phyloP scores from a whole-genome alignment of 2,888 invertebrate species.

The Eustalomyia histrio region DNA sequence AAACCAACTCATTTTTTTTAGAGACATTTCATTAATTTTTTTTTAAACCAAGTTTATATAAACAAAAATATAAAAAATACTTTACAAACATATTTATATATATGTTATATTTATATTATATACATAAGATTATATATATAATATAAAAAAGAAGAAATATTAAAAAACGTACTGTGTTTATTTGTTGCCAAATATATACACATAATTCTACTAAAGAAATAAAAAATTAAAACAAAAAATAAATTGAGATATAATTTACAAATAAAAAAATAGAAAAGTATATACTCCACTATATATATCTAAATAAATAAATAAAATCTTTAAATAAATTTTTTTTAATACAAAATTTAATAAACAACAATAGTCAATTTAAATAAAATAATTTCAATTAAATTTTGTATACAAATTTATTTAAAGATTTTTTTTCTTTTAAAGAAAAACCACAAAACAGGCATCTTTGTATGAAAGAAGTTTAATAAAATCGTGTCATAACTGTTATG shows the following conservation, averaged over 20 bases:
- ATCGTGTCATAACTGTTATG: conserved; percentile 1
- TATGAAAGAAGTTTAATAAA: background rate
- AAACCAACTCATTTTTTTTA: conserved; percentile 31
- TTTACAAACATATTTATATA: conserved; percentile 59
- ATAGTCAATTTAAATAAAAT: background rate
- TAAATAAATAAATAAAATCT: conserved; percentile 29
- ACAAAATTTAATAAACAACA: background rate
- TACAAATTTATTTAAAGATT: conserved; percentile 3
- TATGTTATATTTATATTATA: conserved; percentile 50
- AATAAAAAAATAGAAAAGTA: conserved; percentile 34
- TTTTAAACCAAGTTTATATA: conserved; percentile 33
- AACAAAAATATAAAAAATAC: conserved; percentile 41
- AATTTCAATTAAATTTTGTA: background rate
- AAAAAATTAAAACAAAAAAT: conserved; percentile 33
- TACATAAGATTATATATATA: conserved; percentile 54
- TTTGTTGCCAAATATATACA: conserved; percentile 79
- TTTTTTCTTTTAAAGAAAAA: background rate
- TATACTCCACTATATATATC: conserved; percentile 36
- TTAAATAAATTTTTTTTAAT: conserved; percentile 15
- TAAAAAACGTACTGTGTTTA: conserved; percentile 79
- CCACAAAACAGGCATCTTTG: conserved; percentile 1
- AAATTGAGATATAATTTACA: conserved; percentile 41
- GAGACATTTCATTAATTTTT: conserved; percentile 21
- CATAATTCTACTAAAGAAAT: conserved; percentile 55
- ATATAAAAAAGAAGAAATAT: conserved; percentile 59